A percentile compares a stretch with the other conserved stretches of the same genome.
Evolutionary conservation across 2,797 vertebrate genomes (phyloP).

Genomic region (Tachyglossus aculeatus): DNA sequence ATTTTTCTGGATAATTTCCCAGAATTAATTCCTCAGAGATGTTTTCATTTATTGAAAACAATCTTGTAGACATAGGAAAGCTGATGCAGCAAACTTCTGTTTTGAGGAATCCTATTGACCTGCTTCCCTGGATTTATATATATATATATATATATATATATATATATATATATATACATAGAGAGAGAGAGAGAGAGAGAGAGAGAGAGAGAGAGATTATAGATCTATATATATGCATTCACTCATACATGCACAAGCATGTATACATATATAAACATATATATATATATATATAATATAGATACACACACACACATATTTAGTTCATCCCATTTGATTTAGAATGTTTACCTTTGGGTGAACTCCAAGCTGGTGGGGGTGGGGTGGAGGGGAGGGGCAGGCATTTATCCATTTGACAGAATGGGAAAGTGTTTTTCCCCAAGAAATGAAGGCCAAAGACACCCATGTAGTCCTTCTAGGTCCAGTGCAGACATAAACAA

Average conservation of each 20-base stretch:
- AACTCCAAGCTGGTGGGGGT: too few relatives aligned
- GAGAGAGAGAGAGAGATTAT: too few relatives aligned
- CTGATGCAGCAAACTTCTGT: constrained; percentile 13
- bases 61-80: constrained; percentile 48
- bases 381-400: constrained; percentile 33
- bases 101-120: constrained; percentile 35
- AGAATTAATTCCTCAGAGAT: constrained; percentile 58
- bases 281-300: constrained; percentile 10
- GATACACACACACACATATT: too few relatives aligned
- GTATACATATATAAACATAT: neutral
- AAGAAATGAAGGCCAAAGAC: constrained; percentile 31
- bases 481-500: constrained; percentile 70
- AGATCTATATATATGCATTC: too few relatives aligned
- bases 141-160: too few relatives aligned
- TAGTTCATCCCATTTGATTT: neutral
- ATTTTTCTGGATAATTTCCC: constrained; percentile 55
- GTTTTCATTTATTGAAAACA: constrained; percentile 50
- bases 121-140: too few relatives aligned
- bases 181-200: too few relatives aligned
- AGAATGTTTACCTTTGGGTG: constrained; percentile 42
- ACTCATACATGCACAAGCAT: too few relatives aligned
- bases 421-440: constrained; percentile 30
- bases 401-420: constrained; percentile 28
- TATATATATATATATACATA: too few relatives aligned
- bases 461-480: constrained; percentile 37